Evolutionary conservation across 2,113 vertebrate species (phyloP).

Genomic region (Mirounga angustirostris): DNA sequence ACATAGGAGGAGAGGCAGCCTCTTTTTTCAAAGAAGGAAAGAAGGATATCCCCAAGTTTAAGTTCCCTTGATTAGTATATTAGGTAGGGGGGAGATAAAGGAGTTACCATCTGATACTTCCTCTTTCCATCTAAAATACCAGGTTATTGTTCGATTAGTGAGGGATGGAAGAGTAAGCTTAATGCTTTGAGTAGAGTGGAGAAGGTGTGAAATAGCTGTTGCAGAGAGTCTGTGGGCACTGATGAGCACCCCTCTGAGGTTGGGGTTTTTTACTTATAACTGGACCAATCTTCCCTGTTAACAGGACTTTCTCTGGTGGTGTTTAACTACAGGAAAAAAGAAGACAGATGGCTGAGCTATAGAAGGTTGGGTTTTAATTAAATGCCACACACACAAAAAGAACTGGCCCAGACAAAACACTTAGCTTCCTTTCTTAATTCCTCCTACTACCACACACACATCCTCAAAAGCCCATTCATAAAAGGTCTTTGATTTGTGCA

Average conservation of each 20-base stretch:
- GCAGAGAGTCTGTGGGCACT: not conserved
- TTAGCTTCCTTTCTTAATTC: constrained; percentile 64
- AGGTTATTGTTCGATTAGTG: not conserved
- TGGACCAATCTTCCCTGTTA: constrained; percentile 5
- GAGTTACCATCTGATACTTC: not conserved
- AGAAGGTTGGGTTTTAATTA: constrained; percentile 72
- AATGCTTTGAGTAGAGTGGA: not conserved
- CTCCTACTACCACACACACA: not conserved
- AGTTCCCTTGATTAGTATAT: not conserved
- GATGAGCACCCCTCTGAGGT: not conserved
- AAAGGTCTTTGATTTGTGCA: constrained; percentile 37
- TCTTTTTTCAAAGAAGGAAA: constrained; percentile 1
- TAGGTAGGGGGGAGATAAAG: not conserved
- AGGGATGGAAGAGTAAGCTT: not conserved
- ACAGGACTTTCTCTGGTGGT: constrained; percentile 54
- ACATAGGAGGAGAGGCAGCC: not conserved
- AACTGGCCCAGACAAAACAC: constrained; percentile 54
- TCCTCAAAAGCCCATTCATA: constrained; percentile 64
- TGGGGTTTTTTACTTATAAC: constrained; percentile 41
- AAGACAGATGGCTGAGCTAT: constrained; percentile 71
- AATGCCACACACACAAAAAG: constrained; percentile 55
- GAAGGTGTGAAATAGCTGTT: constrained; percentile 14
- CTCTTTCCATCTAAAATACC: constrained; percentile 42
- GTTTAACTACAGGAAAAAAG: constrained; percentile 56
- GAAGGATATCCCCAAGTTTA: not conserved